Evolutionary conservation across 2,113 vertebrate species (phyloP).

Genomic region (Turnix velox): DNA sequence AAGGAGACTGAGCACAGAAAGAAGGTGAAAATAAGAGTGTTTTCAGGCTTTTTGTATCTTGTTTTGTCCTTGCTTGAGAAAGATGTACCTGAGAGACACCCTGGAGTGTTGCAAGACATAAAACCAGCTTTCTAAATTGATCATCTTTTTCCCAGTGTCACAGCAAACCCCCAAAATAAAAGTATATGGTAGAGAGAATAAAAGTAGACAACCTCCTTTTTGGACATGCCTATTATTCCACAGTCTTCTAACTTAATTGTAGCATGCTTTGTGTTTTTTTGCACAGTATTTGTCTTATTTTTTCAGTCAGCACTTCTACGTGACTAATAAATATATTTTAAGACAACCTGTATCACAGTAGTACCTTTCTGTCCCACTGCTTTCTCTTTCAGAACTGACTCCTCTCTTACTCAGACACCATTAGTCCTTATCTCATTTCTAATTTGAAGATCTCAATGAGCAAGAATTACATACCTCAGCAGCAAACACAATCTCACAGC

Average conservation of each 20-base stretch:
- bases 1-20: neutral
- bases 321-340: neutral
- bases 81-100: neutral
- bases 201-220: neutral
- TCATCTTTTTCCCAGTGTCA: neutral
- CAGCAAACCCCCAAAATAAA: neutral
- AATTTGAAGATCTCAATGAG: slow-evolving; percentile 23
- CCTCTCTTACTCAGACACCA: neutral
- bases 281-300: neutral
- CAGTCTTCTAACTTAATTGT: neutral
- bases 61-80: neutral
- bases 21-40: neutral
- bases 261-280: neutral
- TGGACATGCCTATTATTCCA: neutral
- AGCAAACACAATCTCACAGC: slow-evolving; percentile 39
- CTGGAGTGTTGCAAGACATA: neutral
- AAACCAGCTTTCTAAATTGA: neutral
- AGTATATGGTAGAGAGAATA: neutral
- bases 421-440: neutral
- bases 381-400: neutral
- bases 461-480: slow-evolving; percentile 30
- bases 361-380: neutral
- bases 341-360: neutral
- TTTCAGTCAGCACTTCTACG: neutral
- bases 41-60: neutral